Base-by-base conservation (phyloP, 2,888 invertebrate genomes). In the Callosobruchus maculatus region DNA sequence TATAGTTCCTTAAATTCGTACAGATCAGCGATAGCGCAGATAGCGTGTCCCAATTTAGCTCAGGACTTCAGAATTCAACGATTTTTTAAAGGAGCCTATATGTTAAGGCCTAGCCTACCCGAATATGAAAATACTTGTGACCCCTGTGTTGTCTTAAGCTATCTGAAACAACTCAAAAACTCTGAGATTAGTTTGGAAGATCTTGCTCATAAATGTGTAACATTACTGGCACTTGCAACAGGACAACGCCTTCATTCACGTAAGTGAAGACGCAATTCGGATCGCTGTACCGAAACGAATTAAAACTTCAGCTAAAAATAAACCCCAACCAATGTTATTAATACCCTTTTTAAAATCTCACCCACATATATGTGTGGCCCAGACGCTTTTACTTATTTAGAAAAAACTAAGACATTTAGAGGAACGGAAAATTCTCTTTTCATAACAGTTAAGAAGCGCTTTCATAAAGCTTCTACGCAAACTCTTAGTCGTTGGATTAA, bases 1-100 rank as follows among this genome's bases (percentile, higher is more conserved):
- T n/a, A 76, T 71, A 73, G 76, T 21, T 22, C 72, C 3, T 21
- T 74, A 0, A 78, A 77, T 26, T 71, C 75, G 0, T 74, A 77
- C 66, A 30, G 74, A 67, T 75, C 72, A 0, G 73, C 77, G 21
- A 21, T 78, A 26, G 71, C 71, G 26, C 72, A 74, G 21, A 76
- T 78, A 31, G 49, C 22, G 1, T 3, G 30, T 5, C 73, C 70
- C 20, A 30, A 71, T 21, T 18, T 77, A 21, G 22, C 66, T 13
- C 68, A 74, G 18, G 74, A 77, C 73, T 72, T 69, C 21, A 21
- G 72, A 49, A 26, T 75, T 2, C 67, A 73, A 70, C 70, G 73
- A 49, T 77, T 77, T 68, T 73, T 77, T 21, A 77, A 74, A 66
- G 74, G 78, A 21, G 74, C 73, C 49, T 70, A 21, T 26, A 67